Conservation (phyloP, 2,797 vertebrate species). For the Gambelia wislizenii region DNA sequence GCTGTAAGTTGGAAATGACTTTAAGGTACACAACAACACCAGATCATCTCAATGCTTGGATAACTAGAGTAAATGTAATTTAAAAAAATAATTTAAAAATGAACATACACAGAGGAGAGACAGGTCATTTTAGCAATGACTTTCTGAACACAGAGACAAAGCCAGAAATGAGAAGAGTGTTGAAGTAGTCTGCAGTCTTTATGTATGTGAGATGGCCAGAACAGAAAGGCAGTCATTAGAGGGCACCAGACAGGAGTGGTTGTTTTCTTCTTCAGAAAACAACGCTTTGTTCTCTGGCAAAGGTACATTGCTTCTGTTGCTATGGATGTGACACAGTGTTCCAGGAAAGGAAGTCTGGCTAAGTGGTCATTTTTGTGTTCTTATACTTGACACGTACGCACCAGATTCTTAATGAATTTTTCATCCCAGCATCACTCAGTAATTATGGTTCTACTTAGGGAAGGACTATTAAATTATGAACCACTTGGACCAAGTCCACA, state of each 20-base stretch:
- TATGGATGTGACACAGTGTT: not conserved
- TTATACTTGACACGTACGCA: constrained; percentile 2
- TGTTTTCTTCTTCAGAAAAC: not conserved
- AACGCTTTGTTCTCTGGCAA: not conserved
- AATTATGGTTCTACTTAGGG: not conserved
- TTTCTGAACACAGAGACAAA: not conserved
- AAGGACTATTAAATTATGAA: constrained; percentile 4
- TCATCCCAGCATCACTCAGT: not conserved
- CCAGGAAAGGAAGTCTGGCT: constrained; percentile 23
- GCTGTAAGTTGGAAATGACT: too few relatives aligned
- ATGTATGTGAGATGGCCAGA: not conserved
- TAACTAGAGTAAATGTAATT: too few relatives aligned
- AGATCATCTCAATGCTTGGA: too few relatives aligned
- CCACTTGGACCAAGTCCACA: not conserved
- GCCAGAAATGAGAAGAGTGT: not conserved
- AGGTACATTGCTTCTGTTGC: not conserved
- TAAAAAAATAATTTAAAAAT: not conserved
- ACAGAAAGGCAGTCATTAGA: not conserved
- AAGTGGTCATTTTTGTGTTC: constrained; percentile 10
- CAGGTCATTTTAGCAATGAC: not conserved
- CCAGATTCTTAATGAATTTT: not conserved
- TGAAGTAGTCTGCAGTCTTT: not conserved
- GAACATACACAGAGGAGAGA: not conserved
- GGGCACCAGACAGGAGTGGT: not conserved
- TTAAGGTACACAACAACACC: too few relatives aligned